Conservation (phyloP, 35 echinoderm and acorn worm genomes). For the Hemicentrotus pulcherrimus region DNA sequence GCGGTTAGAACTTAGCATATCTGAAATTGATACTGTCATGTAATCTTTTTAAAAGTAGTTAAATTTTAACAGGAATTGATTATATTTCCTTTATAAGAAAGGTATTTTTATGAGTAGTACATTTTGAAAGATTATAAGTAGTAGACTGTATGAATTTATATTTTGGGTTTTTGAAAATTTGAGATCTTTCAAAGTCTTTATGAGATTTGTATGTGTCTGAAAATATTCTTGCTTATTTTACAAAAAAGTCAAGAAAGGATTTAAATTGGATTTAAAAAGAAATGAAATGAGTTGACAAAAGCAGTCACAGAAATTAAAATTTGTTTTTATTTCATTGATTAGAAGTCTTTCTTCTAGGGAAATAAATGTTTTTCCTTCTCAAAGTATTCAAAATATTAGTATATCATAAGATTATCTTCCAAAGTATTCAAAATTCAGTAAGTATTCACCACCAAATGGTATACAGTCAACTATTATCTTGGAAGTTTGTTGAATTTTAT, state of each 20-base stretch:
- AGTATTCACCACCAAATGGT: background rate
- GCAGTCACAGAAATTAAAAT: background rate
- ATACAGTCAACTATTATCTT: background rate
- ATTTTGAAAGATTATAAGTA: no score
- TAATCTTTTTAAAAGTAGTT: background rate
- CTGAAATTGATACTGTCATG: background rate
- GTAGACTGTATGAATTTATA: background rate
- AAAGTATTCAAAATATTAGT: background rate
- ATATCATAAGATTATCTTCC: background rate
- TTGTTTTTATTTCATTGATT: no score
- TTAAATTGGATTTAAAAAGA: background rate
- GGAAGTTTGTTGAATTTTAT: background rate
- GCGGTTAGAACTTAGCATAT: background rate
- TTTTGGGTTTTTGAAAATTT: background rate
- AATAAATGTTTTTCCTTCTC: background rate
- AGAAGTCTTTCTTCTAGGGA: background rate
- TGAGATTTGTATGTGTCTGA: background rate
- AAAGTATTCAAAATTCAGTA: background rate
- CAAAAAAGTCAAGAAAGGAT: background rate
- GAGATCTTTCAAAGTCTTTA: background rate
- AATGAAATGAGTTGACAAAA: background rate
- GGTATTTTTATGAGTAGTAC: no score
- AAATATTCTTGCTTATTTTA: background rate
- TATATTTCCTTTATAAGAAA: no score
- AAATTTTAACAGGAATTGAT: background rate